Evolutionary conservation across 2,888 invertebrate species (phyloP).

Genomic region (Spicauda simplicius): DNA sequence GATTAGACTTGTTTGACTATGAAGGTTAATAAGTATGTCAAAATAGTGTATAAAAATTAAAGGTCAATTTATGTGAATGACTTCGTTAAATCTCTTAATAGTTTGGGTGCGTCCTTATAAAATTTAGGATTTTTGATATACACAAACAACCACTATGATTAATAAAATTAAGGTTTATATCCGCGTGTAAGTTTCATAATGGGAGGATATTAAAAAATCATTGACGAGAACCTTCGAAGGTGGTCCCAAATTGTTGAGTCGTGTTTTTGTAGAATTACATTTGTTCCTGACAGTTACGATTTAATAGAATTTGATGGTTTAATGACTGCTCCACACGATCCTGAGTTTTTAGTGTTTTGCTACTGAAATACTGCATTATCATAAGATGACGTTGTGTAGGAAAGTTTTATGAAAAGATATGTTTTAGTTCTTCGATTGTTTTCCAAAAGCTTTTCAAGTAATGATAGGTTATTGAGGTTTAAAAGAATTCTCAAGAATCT

Average conservation of each 20-base stretch:
- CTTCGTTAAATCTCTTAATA: conserved; percentile 56
- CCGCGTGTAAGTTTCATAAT: background rate
- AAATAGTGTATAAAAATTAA: conserved; percentile 57
- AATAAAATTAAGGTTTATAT: conserved; percentile 6
- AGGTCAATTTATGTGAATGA: conserved; percentile 59
- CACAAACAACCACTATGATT: background rate
- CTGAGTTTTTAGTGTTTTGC: background rate
- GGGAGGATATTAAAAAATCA: conserved; percentile 28
- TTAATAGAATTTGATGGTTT: conserved; percentile 33
- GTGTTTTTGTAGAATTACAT: conserved; percentile 35
- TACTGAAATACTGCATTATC: too few relatives aligned
- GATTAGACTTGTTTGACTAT: background rate
- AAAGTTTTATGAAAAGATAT: too few relatives aligned
- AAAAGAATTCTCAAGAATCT: too few relatives aligned
- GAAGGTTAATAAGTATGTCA: conserved; percentile 39
- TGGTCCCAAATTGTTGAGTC: conserved; percentile 35
- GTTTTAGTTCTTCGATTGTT: too few relatives aligned
- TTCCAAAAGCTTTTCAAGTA: too few relatives aligned
- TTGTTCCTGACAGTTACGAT: conserved; percentile 39
- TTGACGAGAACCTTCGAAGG: conserved; percentile 24
- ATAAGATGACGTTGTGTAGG: too few relatives aligned
- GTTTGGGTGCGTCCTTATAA: conserved; percentile 29
- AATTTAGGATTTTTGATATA: background rate
- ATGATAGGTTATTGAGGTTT: too few relatives aligned
- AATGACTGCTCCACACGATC: background rate